phyloP scores from a whole-genome alignment of 37 sponge, comb jelly and placozoan species.

The Theonella swinhoei region DNA sequence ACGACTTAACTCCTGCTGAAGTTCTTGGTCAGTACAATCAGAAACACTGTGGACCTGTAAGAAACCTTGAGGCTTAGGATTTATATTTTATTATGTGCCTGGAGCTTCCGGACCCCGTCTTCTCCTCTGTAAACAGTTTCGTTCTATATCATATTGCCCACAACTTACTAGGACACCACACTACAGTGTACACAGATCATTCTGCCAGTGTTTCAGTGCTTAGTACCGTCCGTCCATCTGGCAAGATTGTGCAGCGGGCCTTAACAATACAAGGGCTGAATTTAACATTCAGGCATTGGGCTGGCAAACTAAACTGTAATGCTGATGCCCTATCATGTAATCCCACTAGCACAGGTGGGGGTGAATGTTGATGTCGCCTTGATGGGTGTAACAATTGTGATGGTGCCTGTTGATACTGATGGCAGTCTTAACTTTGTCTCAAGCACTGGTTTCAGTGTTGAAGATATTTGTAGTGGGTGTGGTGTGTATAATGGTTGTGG shows the following conservation, averaged over 20 bases:
- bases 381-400: too few relatives aligned
- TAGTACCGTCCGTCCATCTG: too few relatives aligned
- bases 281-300: constrained; percentile 23
- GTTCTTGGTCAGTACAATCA: not conserved
- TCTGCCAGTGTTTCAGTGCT: constrained; percentile 32
- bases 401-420: too few relatives aligned
- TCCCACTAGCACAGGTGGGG: too few relatives aligned
- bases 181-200: constrained; percentile 44
- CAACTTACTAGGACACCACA: constrained; percentile 23
- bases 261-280: constrained; percentile 52
- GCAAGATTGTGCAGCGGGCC: constrained; percentile 42
- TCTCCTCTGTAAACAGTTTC: not conserved
- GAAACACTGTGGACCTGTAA: not conserved
- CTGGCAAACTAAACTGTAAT: constrained; percentile 26
- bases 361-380: too few relatives aligned
- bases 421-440: too few relatives aligned
- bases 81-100: not conserved
- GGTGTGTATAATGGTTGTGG: too few relatives aligned
- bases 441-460: too few relatives aligned
- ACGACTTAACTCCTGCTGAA: constrained; percentile 11
- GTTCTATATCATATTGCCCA: constrained; percentile 6
- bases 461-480: too few relatives aligned
- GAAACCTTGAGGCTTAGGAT: not conserved
- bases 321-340: constrained; percentile 46
- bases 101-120: not conserved